phyloP scores from a whole-genome alignment of 2,113 vertebrate species.

The Lepus americanus region DNA sequence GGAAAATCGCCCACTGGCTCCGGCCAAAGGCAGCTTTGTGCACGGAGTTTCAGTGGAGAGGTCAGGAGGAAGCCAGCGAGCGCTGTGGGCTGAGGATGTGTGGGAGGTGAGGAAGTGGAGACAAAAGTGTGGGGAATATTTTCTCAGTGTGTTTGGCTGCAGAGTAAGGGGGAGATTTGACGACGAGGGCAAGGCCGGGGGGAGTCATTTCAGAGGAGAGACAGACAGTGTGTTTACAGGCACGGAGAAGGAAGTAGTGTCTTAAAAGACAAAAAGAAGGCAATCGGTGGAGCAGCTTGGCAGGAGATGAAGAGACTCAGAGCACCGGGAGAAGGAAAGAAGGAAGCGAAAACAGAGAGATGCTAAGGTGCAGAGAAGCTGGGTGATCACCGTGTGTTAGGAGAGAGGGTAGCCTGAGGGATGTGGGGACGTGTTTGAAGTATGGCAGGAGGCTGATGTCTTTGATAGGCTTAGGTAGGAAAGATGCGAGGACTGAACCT shows the following conservation, averaged over 20 bases:
- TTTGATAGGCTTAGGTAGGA: not conserved
- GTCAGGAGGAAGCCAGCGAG: conserved; percentile 3
- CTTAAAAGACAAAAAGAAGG: not conserved
- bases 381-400: not conserved
- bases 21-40: conserved; percentile 59
- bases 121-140: not conserved
- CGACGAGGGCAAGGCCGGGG: not conserved
- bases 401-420: not conserved
- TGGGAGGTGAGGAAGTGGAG: not conserved
- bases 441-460: not conserved
- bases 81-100: conserved; percentile 18
- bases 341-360: not conserved
- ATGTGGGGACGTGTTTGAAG: not conserved
- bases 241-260: not conserved
- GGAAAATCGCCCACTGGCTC: not conserved
- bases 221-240: not conserved
- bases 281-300: too few relatives aligned
- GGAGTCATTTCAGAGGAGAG: not conserved
- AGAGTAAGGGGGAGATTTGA: not conserved
- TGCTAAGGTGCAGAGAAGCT: not conserved
- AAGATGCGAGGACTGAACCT: not conserved
- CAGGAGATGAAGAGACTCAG: not conserved
- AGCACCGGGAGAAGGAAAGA: not conserved
- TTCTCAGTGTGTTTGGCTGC: not conserved
- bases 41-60: conserved; percentile 31